Percentiles rank a stretch among this genome's conserved stretches.
Evolutionary conservation across 2,888 invertebrate species (phyloP).

Genomic region (Metopia argyrocephala): DNA sequence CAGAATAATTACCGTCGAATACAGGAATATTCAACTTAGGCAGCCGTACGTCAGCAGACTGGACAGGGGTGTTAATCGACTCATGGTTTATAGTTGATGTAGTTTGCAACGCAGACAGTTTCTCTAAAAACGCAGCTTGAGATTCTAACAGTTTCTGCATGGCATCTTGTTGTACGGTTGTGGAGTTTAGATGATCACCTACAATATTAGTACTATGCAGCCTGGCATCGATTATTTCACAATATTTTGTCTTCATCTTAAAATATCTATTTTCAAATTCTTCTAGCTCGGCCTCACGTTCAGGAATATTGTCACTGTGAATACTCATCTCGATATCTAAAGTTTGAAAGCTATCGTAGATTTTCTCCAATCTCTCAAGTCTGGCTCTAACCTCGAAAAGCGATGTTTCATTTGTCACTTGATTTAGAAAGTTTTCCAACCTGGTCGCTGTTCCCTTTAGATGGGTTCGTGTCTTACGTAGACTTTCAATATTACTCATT

Average conservation of each 20-base stretch:
- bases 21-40: neutral
- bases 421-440: slow-evolving; percentile 16
- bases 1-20: neutral
- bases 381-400: slow-evolving; percentile 25
- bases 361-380: slow-evolving; percentile 19
- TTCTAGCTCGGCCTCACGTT: slow-evolving; percentile 20
- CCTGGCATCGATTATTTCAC: slow-evolving; percentile 29
- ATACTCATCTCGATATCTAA: slow-evolving; percentile 16
- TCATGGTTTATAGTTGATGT: neutral
- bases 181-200: slow-evolving; percentile 25
- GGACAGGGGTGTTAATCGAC: slow-evolving; percentile 3
- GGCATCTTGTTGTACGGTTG: slow-evolving; percentile 34
- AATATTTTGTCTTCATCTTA: slow-evolving; percentile 16
- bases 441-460: neutral
- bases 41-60: neutral
- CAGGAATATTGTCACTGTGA: neutral
- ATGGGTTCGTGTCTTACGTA: neutral
- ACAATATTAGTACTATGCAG: slow-evolving; percentile 8
- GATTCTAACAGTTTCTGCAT: neutral
- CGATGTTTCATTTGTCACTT: neutral
- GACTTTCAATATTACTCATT: neutral
- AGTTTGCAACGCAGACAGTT: neutral
- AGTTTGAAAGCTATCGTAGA: slow-evolving; percentile 21
- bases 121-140: slow-evolving; percentile 5
- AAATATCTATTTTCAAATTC: slow-evolving; percentile 35